Evolutionary conservation across 2,888 invertebrate genomes (phyloP).

Genomic region (Pinctada fucata): DNA sequence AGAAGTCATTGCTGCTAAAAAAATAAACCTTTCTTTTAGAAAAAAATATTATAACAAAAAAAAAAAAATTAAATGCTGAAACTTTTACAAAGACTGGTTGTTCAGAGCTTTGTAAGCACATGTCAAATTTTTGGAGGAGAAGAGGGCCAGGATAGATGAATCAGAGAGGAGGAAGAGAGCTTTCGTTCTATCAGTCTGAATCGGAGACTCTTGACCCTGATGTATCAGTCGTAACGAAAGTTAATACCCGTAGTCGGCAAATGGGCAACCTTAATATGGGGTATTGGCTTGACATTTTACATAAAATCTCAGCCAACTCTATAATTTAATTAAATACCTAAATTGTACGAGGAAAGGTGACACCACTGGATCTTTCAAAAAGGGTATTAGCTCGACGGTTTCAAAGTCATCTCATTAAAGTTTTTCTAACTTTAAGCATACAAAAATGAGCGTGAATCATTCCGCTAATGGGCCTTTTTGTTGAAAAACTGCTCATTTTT

Average conservation of each 20-base stretch:
- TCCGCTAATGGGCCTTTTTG: neutral
- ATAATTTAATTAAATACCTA: conserved; percentile 43
- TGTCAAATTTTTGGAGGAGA: too few species aligned
- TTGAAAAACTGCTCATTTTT: neutral
- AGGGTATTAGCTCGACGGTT: conserved; percentile 20
- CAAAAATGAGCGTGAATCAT: neutral
- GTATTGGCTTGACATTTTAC: conserved; percentile 32
- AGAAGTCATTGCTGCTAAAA: too few species aligned
- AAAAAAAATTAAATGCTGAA: too few species aligned
- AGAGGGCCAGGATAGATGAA: too few species aligned
- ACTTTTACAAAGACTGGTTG: too few species aligned
- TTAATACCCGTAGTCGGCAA: conserved; percentile 37
- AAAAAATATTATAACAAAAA: too few species aligned
- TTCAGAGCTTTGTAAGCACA: too few species aligned
- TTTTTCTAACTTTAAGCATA: conserved; percentile 16
- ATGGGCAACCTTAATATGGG: conserved; percentile 22
- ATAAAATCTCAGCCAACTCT: conserved; percentile 37
- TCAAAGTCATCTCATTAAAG: conserved; percentile 30
- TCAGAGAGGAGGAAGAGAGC: neutral
- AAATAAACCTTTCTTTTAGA: too few species aligned
- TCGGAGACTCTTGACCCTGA: conserved; percentile 33
- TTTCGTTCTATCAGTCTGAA: conserved; percentile 27
- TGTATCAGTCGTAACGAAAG: conserved; percentile 38
- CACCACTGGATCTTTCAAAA: conserved; percentile 19
- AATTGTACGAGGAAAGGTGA: conserved; percentile 39